A percentile compares a stretch with the other conserved stretches of the same genome.
These are phyloP conservation scores for Coluber constrictor DNA, from an alignment of 2,797 vertebrate species.

Conservation along the genomic window DNA sequence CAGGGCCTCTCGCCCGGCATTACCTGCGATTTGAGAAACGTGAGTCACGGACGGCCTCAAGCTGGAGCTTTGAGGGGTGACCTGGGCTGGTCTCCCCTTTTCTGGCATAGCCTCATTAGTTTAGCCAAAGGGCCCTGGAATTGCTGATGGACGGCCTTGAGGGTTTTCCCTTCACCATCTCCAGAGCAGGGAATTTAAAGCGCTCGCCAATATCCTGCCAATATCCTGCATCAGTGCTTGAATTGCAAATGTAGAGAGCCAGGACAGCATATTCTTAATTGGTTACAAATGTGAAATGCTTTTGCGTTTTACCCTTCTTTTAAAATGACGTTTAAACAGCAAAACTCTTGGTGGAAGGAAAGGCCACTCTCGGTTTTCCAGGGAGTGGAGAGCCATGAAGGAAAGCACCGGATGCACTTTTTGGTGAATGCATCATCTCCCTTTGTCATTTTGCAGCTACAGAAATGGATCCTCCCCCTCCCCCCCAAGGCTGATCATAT, in stretches of 20 bases:
- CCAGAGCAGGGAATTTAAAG: neutral
- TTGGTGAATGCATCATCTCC: neutral
- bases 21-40: conserved; percentile 53
- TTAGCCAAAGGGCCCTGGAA: neutral
- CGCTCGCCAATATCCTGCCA: neutral
- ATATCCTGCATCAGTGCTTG: neutral
- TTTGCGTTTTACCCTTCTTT: neutral
- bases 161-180: neutral
- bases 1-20: conserved; percentile 35
- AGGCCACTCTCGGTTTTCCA: neutral
- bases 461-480: neutral
- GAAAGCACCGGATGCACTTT: fast-evolving
- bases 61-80: neutral
- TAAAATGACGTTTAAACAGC: neutral
- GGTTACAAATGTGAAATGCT: no score
- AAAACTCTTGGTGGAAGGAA: no score
- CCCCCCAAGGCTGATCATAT: neutral
- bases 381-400: neutral
- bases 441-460: neutral
- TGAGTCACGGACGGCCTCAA: neutral
- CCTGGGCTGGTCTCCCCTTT: neutral
- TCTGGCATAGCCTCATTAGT: neutral
- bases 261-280: neutral
- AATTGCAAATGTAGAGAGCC: neutral
- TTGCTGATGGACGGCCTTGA: neutral